Evolutionary conservation across 2,113 vertebrate genomes (phyloP).

Genomic region (Menidia beryllina): DNA sequence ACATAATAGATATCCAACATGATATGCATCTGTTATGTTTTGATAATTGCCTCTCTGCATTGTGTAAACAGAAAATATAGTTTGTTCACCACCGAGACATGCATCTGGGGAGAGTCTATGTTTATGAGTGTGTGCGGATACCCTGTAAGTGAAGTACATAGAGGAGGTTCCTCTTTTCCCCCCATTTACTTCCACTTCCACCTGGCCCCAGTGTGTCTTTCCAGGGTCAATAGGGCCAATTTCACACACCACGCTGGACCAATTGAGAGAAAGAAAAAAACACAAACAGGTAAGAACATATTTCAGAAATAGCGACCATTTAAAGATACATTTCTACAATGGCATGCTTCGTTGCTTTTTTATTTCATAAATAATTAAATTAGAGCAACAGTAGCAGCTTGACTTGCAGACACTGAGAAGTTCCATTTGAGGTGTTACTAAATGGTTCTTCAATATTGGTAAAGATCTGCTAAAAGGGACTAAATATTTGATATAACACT

Average conservation of each 20-base stretch:
- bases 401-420: neutral
- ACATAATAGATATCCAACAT: slow-evolving; percentile 26
- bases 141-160: slow-evolving; percentile 78
- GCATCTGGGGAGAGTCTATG: neutral
- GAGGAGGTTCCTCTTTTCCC: slow-evolving; percentile 75
- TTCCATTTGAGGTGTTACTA: neutral
- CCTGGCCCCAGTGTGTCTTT: slow-evolving; percentile 37
- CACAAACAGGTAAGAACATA: neutral
- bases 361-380: too few species aligned
- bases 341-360: too few species aligned
- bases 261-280: neutral
- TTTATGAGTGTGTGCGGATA: slow-evolving; percentile 48
- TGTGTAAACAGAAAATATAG: too few species aligned
- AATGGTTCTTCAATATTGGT: neutral
- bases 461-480: too few species aligned
- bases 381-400: neutral
- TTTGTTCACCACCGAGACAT: neutral
- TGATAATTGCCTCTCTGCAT: neutral
- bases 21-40: slow-evolving; percentile 17
- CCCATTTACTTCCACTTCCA: slow-evolving; percentile 74
- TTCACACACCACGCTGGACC: slow-evolving; percentile 80
- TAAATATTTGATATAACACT: too few species aligned
- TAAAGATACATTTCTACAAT: neutral
- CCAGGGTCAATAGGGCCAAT: slow-evolving; percentile 38
- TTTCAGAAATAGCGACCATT: neutral